phyloP scores from a whole-genome alignment of 2,888 invertebrate species.

The Thalpophila matura region DNA sequence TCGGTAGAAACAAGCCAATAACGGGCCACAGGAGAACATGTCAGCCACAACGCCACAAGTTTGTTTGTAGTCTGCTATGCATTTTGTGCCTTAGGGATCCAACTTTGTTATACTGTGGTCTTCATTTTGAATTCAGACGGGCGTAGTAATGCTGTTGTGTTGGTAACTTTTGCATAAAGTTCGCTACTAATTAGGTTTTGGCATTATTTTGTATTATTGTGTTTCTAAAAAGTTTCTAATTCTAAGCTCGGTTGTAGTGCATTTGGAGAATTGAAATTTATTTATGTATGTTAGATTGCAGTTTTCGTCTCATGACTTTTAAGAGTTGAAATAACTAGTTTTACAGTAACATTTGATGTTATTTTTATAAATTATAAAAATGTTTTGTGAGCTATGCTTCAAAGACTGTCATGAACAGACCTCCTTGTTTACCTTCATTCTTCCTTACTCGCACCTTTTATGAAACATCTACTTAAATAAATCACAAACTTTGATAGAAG shows the following conservation, averaged over 20 bases:
- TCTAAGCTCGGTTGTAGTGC: constrained; percentile 33
- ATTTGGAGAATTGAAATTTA: constrained; percentile 50
- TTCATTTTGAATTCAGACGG: constrained; percentile 55
- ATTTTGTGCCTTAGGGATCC: constrained; percentile 64
- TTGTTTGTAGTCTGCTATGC: constrained; percentile 62
- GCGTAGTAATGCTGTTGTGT: constrained; percentile 45
- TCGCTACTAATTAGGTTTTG: constrained; percentile 53
- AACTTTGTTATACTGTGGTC: constrained; percentile 55
- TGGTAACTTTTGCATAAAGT: constrained; percentile 53
- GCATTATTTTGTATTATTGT: constrained; percentile 30
- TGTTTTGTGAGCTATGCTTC: background rate
- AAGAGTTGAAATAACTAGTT: background rate
- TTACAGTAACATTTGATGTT: background rate
- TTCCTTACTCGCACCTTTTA: constrained; percentile 13
- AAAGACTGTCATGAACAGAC: background rate
- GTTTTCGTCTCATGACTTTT: background rate
- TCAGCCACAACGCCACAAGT: constrained; percentile 55
- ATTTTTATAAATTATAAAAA: too few relatives aligned
- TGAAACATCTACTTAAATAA: constrained; percentile 42
- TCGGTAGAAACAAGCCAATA: constrained; percentile 46
- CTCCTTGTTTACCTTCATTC: background rate
- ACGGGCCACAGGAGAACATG: constrained; percentile 44
- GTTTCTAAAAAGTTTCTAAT: constrained; percentile 39
- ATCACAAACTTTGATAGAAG: constrained; percentile 56
- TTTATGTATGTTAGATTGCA: background rate